Percentiles rank a stretch among this genome's conserved stretches.
Conservation (phyloP, 2,113 vertebrate genomes). For the Macrotus californicus region DNA sequence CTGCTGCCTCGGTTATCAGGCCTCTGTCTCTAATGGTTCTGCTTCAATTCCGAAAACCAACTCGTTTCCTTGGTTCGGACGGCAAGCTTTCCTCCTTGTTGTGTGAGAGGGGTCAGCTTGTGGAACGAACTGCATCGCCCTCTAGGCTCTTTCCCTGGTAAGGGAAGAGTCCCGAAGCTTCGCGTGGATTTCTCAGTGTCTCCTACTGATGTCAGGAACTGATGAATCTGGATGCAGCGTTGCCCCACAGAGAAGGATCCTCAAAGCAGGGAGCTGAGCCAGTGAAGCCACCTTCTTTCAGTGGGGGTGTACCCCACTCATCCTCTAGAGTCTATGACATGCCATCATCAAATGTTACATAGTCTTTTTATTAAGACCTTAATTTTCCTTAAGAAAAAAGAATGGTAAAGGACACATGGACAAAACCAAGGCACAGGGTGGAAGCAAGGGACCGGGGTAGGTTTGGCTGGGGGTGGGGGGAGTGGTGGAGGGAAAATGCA, state of each 20-base stretch:
- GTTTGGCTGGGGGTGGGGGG: no score
- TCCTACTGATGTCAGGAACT: neutral
- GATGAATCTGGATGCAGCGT: neutral
- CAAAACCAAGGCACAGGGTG: no score
- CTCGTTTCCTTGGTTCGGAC: neutral
- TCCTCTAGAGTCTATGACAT: neutral
- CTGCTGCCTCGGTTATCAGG: rapidly evolving
- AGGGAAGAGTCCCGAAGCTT: neutral
- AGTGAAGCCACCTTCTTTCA: neutral
- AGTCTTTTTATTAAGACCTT: neutral
- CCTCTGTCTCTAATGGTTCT: neutral
- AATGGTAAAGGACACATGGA: no score
- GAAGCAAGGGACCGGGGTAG: no score
- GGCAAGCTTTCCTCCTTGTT: neutral
- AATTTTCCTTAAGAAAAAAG: neutral
- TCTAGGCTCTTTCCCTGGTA: neutral
- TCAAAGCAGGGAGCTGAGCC: neutral
- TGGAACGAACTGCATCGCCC: neutral
- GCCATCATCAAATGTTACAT: neutral
- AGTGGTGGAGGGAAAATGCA: no score
- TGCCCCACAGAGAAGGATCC: neutral
- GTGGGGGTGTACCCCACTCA: neutral
- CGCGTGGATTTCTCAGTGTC: neutral
- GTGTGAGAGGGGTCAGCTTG: neutral
- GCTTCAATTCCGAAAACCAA: neutral